Conservation (phyloP, 2,888 invertebrate species). For the Volucella zonaria region DNA sequence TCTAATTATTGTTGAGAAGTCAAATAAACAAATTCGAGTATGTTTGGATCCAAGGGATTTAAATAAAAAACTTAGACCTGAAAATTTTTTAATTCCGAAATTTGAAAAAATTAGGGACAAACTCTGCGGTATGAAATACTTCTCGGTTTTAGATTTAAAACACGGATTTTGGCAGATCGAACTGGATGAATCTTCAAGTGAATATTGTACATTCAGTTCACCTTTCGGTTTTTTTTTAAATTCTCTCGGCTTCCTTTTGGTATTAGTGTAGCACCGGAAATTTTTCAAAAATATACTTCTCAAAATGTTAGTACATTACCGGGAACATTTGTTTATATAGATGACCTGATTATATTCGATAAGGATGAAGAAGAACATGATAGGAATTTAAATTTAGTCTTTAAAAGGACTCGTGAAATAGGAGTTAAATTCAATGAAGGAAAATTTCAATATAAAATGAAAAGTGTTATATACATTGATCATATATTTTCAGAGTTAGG, state of each 20-base stretch:
- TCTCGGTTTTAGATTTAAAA: slow-evolving; percentile 63
- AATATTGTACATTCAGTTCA: slow-evolving; percentile 56
- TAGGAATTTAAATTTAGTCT: slow-evolving; percentile 72
- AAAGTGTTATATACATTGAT: no score
- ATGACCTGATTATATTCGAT: slow-evolving; percentile 75
- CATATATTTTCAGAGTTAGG: no score
- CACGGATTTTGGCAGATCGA: slow-evolving; percentile 66
- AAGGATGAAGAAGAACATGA: slow-evolving; percentile 70
- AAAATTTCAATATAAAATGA: no score
- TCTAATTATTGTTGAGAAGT: background rate
- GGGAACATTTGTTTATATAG: slow-evolving; percentile 77
- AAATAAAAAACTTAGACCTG: slow-evolving; percentile 52
- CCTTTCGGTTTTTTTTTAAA: slow-evolving; percentile 59
- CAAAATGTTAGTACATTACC: slow-evolving; percentile 74
- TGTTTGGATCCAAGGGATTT: background rate
- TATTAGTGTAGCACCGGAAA: slow-evolving; percentile 66
- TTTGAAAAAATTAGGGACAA: slow-evolving; percentile 59
- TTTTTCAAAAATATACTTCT: slow-evolving; percentile 37
- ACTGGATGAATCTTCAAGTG: slow-evolving; percentile 45
- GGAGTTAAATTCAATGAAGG: no score
- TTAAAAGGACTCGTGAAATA: no score
- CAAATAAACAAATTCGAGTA: slow-evolving; percentile 30
- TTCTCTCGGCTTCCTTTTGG: slow-evolving; percentile 73
- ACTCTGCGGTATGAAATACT: slow-evolving; percentile 37
- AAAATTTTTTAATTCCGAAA: slow-evolving; percentile 43